Base-by-base conservation (phyloP, 2,797 vertebrate genomes). In the Enteromius paludinosus region DNA sequence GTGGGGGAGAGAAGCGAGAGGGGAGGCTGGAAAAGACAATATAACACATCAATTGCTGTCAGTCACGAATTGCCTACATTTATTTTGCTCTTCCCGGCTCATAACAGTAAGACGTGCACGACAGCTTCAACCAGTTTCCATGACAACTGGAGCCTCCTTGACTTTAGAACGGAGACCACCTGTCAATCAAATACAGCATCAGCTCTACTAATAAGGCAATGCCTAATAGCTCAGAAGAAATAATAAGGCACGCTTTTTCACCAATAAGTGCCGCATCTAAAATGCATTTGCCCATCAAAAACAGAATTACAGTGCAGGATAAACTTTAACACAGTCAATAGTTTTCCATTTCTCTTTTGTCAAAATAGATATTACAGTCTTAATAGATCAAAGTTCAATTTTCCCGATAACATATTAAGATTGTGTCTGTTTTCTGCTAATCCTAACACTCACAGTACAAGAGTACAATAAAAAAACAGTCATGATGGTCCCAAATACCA, bases 61-160 rank as follows among this genome's bases (percentile, higher is more conserved):
- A 49, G 33, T 81, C 79, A 72, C 20, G 30, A 81, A 62, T 15
- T 73, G 56, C 41, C 56, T 64, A 61, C 30, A 28, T 66, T 68
- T 68, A n/a, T 66, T 82, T n/a, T 61, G 43, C 43, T 75, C 61
- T 23, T 20, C 30, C 6, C 61, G 9, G 11, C 80, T 66, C 61
- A 25, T 65, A 25, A 82, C 71, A 7, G 25, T 18, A 47, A 61
- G 41, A 75, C 11, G 70, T 54, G 80, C 35, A 41, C 18, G 45
- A 82, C 80, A 66, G 71, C 61, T 41, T 75, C 35, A 54, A 54
- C 17, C 71, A 75, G 80, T 82, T 75, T 75, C 80, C 80, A 82
- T 82, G 80, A 74, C 80, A 75, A 82, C 80, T n/a, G 15, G 12
- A 52, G 23, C 45, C 80, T 75, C 47, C 62, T 75, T 56, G 70